These are phyloP conservation scores for Blastobasis lacticolella DNA, from an alignment of 2,888 invertebrate species.

Conservation along the genomic window DNA sequence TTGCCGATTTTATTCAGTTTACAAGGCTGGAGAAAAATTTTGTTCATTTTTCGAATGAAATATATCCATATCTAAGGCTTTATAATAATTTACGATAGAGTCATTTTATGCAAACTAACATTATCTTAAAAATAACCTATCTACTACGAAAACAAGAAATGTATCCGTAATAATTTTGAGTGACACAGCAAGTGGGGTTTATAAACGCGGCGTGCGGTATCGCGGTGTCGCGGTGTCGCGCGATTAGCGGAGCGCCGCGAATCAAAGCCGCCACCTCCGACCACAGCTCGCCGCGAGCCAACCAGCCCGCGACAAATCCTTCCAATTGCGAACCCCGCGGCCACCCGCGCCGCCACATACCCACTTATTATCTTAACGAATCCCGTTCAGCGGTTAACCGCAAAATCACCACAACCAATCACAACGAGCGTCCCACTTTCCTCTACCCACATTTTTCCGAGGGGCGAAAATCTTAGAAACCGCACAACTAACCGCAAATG, in stretches of 20 bases:
- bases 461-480: slow-evolving; percentile 75
- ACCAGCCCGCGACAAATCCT: slow-evolving; percentile 36
- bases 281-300: slow-evolving; percentile 33
- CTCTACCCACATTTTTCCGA: slow-evolving; percentile 68
- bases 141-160: too few relatives aligned
- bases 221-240: slow-evolving; percentile 2
- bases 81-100: too few relatives aligned
- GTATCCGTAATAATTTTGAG: too few relatives aligned
- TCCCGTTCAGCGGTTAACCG: slow-evolving; percentile 67
- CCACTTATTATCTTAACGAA: slow-evolving; percentile 70
- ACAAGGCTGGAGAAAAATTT: too few relatives aligned
- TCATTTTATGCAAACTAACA: too few relatives aligned
- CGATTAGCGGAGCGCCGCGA: slow-evolving; percentile 15
- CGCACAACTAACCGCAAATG: slow-evolving; percentile 75
- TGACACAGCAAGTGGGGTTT: too few relatives aligned
- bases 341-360: slow-evolving; percentile 19
- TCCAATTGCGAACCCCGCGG: slow-evolving; percentile 28
- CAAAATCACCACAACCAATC: slow-evolving; percentile 67
- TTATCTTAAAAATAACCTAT: too few relatives aligned
- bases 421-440: slow-evolving; percentile 43
- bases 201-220: not conserved
- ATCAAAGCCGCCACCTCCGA: slow-evolving; percentile 26
- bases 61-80: too few relatives aligned
- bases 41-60: too few relatives aligned
- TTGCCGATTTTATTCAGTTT: too few relatives aligned